These are phyloP conservation scores for Loxodonta africana DNA, from an alignment of 2,113 vertebrate genomes.

Conservation along the genomic window DNA sequence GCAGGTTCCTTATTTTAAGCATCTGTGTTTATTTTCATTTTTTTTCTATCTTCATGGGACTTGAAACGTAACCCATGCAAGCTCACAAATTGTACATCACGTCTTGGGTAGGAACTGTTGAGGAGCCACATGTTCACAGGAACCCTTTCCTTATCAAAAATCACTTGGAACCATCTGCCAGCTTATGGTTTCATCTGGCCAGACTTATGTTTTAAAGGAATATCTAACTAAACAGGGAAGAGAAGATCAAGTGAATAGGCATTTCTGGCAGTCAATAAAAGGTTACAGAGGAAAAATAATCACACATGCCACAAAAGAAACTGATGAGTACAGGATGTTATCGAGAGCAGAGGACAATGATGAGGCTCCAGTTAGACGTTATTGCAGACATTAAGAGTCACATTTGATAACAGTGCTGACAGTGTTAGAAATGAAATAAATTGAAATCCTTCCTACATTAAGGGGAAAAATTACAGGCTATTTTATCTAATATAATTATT, in stretches of 20 bases:
- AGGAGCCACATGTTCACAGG: background rate
- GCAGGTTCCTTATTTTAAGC: background rate
- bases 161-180: constrained; percentile 63
- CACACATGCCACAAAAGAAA: constrained; percentile 49
- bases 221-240: constrained; percentile 72
- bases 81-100: background rate
- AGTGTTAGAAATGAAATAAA: background rate
- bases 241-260: constrained; percentile 52
- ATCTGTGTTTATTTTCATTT: background rate
- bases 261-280: constrained; percentile 73
- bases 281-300: constrained; percentile 66
- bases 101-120: background rate
- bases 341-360: constrained; percentile 32
- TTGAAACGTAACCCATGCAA: background rate
- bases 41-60: background rate
- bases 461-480: background rate
- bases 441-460: background rate
- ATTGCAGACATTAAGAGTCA: background rate
- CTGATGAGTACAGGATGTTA: constrained; percentile 63
- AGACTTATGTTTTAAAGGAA: constrained; percentile 72
- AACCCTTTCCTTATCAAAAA: constrained; percentile 5
- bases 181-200: constrained; percentile 60
- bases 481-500: background rate
- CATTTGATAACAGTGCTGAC: background rate
- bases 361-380: background rate